Base-by-base conservation (phyloP, 1,140 invertebrate species). In the Lamellibrachia luymesi region DNA sequence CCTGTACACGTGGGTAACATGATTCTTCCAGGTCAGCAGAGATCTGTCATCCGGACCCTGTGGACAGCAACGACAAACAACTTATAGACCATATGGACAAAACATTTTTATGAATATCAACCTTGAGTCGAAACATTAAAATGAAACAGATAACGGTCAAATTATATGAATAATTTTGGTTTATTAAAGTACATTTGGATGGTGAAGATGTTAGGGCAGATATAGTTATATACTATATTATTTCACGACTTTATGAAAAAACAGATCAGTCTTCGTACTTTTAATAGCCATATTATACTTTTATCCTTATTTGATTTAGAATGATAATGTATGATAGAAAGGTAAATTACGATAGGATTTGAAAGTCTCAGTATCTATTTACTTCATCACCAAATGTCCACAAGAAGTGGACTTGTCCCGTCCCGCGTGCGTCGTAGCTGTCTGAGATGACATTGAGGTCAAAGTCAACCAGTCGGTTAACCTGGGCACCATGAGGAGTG, bases 321-420 rank as follows among this genome's bases (percentile, higher is more conserved):
- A n/a, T n/a, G n/a, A 90, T 27, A 22, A 90, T 90, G 17, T 27
- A 27, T 90, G 89, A 22, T 90, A 27, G 27, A 90, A 90, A 17
- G 27, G 17, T 17, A 27, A 90, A 22, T 27, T 22, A 17, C 17
- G 1, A 90, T 90, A 90, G 89, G 17, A 90, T 90, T 1, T 17
- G 1, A 90, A 90, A 90, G 50, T 1, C 8, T 50, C 90, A 91
- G 22, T 91, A 91, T 49, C 1, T 25, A 51, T 50, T 64, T 52
- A 92, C 92, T 7, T 92, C 92, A 51, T 92, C 92, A 1, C 92
- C 92, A 92, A 92, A 92, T 10, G 49, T 92, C 92, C 92, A 92
- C n/a, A 92, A 22, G 2, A 52, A 92, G 51, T 92, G 92, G 27
- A 92, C 92, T 10, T 92, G 92, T 8, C 51, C 52, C 27, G 27